Percentiles rank a stretch among this genome's conserved stretches.
phyloP scores from a whole-genome alignment of 2,888 invertebrate species.

The Sinodicranocentrus sp. region DNA sequence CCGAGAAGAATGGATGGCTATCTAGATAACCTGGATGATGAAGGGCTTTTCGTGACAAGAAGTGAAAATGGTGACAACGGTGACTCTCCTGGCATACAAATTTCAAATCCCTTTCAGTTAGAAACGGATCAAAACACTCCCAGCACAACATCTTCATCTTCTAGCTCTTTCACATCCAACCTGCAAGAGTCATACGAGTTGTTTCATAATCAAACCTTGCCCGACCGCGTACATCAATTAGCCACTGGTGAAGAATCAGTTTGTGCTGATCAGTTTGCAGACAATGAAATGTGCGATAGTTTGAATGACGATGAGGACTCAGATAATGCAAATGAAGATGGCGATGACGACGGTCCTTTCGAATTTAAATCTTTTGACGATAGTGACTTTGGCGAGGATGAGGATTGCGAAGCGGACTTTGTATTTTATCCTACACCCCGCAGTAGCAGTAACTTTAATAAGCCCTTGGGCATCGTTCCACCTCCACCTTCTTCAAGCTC shows the following conservation, averaged over 20 bases:
- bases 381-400: constrained; percentile 70
- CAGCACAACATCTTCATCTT: constrained; percentile 65
- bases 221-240: constrained; percentile 40
- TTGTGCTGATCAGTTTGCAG: constrained; percentile 23
- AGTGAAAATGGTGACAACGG: background rate
- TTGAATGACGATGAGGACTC: constrained; percentile 63
- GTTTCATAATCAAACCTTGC: constrained; percentile 65
- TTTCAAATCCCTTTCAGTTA: constrained; percentile 53
- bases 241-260: constrained; percentile 5
- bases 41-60: background rate
- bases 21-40: constrained; percentile 21
- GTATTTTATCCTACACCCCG: constrained; percentile 65
- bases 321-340: constrained; percentile 50
- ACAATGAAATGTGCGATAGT: constrained; percentile 60
- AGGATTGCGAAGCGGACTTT: constrained; percentile 69
- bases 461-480: constrained; percentile 30
- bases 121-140: constrained; percentile 61
- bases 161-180: constrained; percentile 68
- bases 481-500: constrained; percentile 52
- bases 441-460: constrained; percentile 13
- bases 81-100: constrained; percentile 31
- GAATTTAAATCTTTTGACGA: constrained; percentile 74
- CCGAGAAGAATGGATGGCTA: constrained; percentile 61
- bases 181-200: constrained; percentile 72
- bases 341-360: constrained; percentile 46